Evolutionary conservation across 2,797 vertebrate species (phyloP), one percentile per base, ranked within the genome.

Genomic region (Gallinago nigripennis): DNA sequence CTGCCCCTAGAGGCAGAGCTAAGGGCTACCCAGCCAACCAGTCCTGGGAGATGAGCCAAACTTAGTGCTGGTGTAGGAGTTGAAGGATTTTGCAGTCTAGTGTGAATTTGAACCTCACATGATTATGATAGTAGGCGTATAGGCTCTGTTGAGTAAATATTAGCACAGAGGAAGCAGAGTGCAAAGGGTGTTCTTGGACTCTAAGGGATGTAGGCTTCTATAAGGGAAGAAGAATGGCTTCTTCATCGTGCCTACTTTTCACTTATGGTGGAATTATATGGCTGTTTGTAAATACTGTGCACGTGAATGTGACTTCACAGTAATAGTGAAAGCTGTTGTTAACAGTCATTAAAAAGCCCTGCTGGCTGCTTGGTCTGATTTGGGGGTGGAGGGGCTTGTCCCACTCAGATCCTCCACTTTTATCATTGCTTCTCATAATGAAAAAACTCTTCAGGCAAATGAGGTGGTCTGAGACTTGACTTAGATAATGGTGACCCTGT

Each of bases 91-190:
- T 57, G 60, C 35, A 28, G 25, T 80, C 20, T 21, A 80, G 57
- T 33, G 65, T 48, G 87, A 64, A 81, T 75, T 21, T 80, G 71
- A 93, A 87, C 76, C 54, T 87, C 28, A 31, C 20, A 5, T 82
- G 43, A 1, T 71, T 56, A 63, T n/a, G 21, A 25, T 16, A 72
- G 58, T 69, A 51, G 28, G 51, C 48, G 28, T 54, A 64, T 50
- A 87, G 72, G 41, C 54, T 75, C 14, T 86, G 31, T 39, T 68
- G 91, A 35, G 53, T 71, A 64, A 93, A 91, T 82, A 31, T 61
- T 68, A 64, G 56, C 53, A 18, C 9, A 41, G 8, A 3, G 31
- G 28, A 82, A 77, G 68, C 18, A 64, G 56, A 89, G 31, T 53
- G 12, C 12, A 68, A 71, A 68, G 17, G 13, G 7, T 84, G 4